These are phyloP conservation scores for Heliconius melpomene DNA, from an alignment of 1,140 invertebrate genomes.

Conservation along the genomic window DNA sequence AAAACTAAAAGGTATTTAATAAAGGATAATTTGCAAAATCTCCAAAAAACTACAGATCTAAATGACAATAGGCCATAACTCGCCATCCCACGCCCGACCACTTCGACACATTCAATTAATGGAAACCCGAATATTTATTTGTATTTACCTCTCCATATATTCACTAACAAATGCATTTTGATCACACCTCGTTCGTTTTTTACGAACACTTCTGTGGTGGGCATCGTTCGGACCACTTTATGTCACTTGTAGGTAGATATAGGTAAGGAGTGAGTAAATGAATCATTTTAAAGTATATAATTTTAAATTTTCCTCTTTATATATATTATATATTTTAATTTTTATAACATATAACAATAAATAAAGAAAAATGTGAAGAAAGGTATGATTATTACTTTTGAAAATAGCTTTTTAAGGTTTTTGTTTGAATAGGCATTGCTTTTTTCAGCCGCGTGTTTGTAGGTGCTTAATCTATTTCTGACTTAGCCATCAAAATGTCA, in stretches of 20 bases:
- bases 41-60: slow-evolving; percentile 43
- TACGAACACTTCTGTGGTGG: slow-evolving; percentile 35
- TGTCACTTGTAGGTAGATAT: slow-evolving; percentile 18
- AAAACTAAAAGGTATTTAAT: neutral
- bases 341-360: neutral
- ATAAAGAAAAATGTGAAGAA: neutral
- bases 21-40: slow-evolving; percentile 34
- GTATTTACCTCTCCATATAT: slow-evolving; percentile 46
- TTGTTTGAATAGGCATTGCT: too few relatives aligned
- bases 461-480: too few relatives aligned
- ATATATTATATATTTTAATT: neutral
- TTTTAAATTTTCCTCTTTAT: neutral
- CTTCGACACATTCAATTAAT: slow-evolving; percentile 61
- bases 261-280: neutral
- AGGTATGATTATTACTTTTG: too few relatives aligned
- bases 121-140: slow-evolving; percentile 61
- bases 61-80: slow-evolving; percentile 66
- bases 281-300: neutral
- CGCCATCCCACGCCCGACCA: slow-evolving; percentile 57
- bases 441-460: too few relatives aligned
- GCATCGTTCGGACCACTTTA: slow-evolving; percentile 21
- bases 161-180: slow-evolving; percentile 38
- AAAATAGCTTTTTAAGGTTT: too few relatives aligned
- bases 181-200: slow-evolving; percentile 31
- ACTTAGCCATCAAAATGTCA: too few relatives aligned